Conservation (phyloP, 1,140 invertebrate species). For the Drosophila grimshawi region DNA sequence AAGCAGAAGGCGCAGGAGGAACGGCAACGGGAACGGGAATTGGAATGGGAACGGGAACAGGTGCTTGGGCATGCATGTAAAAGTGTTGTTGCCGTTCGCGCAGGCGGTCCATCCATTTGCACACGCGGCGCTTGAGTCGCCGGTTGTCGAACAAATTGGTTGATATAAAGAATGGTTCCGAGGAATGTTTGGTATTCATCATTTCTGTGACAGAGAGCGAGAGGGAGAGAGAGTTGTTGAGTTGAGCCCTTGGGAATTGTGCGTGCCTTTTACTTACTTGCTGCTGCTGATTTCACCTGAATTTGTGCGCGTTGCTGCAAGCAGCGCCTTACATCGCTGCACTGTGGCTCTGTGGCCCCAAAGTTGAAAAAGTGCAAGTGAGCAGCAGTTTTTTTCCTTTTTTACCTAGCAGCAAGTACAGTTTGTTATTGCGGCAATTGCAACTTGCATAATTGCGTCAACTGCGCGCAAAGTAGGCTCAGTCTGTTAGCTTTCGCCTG, state of each 20-base stretch:
- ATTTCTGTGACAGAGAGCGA: conserved; percentile 37
- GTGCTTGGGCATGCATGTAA: conserved; percentile 32
- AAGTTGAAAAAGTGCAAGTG: conserved; percentile 18
- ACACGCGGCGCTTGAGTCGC: conserved; percentile 66
- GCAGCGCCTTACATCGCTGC: conserved; percentile 4
- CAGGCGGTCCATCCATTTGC: conserved; percentile 67
- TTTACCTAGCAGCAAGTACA: conserved; percentile 36
- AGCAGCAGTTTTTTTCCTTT: too few species aligned
- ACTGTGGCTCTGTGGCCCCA: background rate
- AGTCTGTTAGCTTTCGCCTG: background rate
- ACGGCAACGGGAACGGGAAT: conserved; percentile 6
- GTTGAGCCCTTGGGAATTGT: background rate
- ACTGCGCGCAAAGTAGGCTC: background rate
- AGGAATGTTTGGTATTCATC: conserved; percentile 81
- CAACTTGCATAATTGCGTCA: conserved; percentile 77
- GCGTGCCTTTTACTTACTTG: conserved; percentile 11
- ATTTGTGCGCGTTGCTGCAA: background rate
- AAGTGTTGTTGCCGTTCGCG: conserved; percentile 47
- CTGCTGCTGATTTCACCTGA: conserved; percentile 9
- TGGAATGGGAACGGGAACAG: conserved; percentile 17
- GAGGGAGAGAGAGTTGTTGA: too few species aligned
- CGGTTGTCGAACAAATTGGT: conserved; percentile 70
- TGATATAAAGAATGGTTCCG: conserved; percentile 75
- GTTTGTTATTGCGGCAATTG: conserved; percentile 50
- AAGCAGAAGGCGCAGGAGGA: conserved; percentile 20